Conservation (phyloP, 2,113 vertebrate genomes). For the Apus apus region DNA sequence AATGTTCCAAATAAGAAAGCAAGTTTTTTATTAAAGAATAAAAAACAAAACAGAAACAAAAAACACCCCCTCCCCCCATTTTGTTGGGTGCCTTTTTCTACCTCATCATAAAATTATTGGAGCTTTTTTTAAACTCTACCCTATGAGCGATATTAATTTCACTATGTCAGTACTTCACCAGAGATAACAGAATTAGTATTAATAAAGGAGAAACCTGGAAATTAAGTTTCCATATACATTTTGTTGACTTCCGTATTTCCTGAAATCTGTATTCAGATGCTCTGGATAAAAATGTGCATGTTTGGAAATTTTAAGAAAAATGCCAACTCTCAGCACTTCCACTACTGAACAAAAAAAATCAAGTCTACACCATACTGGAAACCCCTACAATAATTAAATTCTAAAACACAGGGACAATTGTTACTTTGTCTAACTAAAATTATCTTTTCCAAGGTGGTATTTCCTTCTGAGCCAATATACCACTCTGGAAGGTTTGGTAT, state of each 20-base stretch:
- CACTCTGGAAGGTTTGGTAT: neutral
- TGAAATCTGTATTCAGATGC: neutral
- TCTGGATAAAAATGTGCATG: neutral
- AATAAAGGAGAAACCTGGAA: neutral
- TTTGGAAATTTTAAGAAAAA: neutral
- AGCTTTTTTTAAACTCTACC: neutral
- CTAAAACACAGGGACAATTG: neutral
- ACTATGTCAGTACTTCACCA: neutral
- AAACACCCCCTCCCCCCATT: rapidly evolving
- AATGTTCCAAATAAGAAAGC: neutral
- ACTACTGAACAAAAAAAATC: neutral
- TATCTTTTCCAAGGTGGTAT: neutral
- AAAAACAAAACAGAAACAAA: neutral
- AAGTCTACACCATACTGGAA: neutral
- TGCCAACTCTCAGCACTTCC: neutral
- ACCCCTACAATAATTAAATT: neutral
- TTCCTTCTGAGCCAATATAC: neutral
- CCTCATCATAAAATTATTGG: neutral
- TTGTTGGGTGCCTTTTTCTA: neutral
- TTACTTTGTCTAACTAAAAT: neutral
- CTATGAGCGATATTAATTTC: neutral
- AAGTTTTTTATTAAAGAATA: neutral
- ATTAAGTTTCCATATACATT: neutral
- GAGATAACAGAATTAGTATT: neutral
- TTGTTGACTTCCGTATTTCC: neutral